Base-by-base conservation (phyloP, 2,888 invertebrate genomes). In the Leptogaster cylindrica region DNA sequence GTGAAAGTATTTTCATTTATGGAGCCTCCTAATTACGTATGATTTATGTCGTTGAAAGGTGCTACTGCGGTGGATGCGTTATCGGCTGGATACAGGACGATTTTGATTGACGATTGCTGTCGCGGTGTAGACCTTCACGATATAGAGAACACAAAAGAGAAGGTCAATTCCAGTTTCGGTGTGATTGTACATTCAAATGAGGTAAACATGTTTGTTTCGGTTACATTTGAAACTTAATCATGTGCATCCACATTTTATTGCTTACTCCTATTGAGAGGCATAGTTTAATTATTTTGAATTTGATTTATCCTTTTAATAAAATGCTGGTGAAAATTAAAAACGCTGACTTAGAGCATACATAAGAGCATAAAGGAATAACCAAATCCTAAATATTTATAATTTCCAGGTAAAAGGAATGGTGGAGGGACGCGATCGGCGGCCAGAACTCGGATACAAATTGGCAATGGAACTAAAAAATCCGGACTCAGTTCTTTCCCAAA, bases 1-100 rank as follows among this genome's bases (percentile, higher is more conserved):
- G n/a, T n/a, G n/a, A n/a, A n/a, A n/a, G n/a, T n/a, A n/a, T n/a
- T n/a, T n/a, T n/a, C n/a, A n/a, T n/a, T n/a, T n/a, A n/a, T n/a
- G n/a, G n/a, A n/a, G n/a, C n/a, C n/a, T n/a, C n/a, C n/a, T 5
- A 44, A 44, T 2, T 16, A 44, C 31, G 31, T 7, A 16, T 66
- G 44, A 8, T 44, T 16, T 20, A 12, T 66, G 14, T 33, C n/a
- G 25, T 64, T 52, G 12, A 31, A 44, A 91, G 91, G 92, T 0
- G 92, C 93, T 3, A 95, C 96, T 0, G 92, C 93, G 33, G 88
- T 89, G 0, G 93, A 96, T 81, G 91, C 95, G 0, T 80, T 95
- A n/a, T 92, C 92, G 1, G 91, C 92, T 73, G 96, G 95, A 0
- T 96, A 94, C 82, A 87, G 95, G 71, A 92, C 96, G 8, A 85